These are phyloP conservation scores for Protodeltote pygarga DNA, from an alignment of 2,888 invertebrate genomes.

Conservation along the genomic window DNA sequence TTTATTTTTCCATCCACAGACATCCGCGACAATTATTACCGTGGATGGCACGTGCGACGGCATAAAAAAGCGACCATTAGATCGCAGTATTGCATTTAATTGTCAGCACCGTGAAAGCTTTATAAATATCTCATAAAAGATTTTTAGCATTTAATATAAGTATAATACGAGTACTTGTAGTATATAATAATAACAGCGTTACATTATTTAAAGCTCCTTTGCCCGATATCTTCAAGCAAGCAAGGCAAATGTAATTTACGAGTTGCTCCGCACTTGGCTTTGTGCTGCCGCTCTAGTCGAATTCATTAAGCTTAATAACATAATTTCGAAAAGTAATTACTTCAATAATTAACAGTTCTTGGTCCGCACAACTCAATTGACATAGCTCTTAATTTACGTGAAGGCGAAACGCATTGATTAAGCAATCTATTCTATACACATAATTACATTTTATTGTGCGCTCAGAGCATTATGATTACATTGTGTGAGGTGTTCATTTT, in stretches of 20 bases:
- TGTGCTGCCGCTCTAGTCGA: conserved; percentile 29
- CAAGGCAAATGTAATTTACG: conserved; percentile 25
- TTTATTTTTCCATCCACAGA: no score
- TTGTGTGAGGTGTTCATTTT: conserved; percentile 16
- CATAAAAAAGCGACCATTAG: not conserved
- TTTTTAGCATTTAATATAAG: no score
- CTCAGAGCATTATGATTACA: conserved; percentile 14
- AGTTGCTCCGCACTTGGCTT: conserved; percentile 28
- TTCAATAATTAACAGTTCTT: conserved; percentile 46
- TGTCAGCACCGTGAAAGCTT: conserved; percentile 7
- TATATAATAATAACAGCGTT: conserved; percentile 29
- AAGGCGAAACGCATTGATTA: conserved; percentile 50
- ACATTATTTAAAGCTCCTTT: conserved; percentile 24
- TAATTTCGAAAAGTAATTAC: conserved; percentile 75
- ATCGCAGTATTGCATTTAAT: conserved; percentile 18
- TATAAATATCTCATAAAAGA: no score
- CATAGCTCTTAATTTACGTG: conserved; percentile 57
- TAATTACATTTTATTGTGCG: conserved; percentile 46
- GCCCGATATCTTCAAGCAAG: conserved; percentile 21
- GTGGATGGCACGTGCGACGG: no score
- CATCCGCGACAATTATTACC: no score
- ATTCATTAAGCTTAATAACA: conserved; percentile 70
- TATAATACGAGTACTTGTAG: no score
- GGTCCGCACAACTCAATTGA: conserved; percentile 46
- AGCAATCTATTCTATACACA: conserved; percentile 51